Percentiles rank a stretch among this genome's conserved stretches.
phyloP scores from a whole-genome alignment of 2,888 invertebrate species.

The Stegophylla sp. region DNA sequence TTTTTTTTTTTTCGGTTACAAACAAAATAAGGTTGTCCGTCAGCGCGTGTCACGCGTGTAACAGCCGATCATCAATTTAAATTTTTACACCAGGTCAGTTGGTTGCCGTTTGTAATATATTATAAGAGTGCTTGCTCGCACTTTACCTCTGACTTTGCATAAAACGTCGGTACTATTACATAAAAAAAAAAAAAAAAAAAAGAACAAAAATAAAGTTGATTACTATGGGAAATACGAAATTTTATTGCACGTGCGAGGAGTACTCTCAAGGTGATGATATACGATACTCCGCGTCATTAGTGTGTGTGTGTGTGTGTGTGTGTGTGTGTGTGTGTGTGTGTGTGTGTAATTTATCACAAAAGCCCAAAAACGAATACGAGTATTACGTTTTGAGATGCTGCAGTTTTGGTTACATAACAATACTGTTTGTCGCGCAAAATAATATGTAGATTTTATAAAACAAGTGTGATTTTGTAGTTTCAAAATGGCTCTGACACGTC shows the following conservation, averaged over 20 bases:
- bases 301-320: too few relatives aligned
- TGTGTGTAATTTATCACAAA: background rate
- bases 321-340: too few relatives aligned
- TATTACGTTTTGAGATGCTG: background rate
- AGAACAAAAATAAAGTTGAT: slow-evolving; percentile 25
- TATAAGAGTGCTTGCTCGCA: slow-evolving; percentile 26
- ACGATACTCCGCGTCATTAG: background rate
- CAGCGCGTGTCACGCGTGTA: background rate
- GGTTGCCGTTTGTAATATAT: slow-evolving; percentile 37
- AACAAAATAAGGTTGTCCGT: background rate
- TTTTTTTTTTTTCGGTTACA: background rate
- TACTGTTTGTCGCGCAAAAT: too few relatives aligned
- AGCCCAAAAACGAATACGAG: background rate
- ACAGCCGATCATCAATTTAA: background rate
- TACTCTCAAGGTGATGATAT: slow-evolving; percentile 1
- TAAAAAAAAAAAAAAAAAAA: background rate
- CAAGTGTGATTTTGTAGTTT: too few relatives aligned
- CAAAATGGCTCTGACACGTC: too few relatives aligned
- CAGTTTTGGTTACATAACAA: too few relatives aligned
- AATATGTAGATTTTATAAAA: too few relatives aligned
- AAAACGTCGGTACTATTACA: slow-evolving; percentile 6
- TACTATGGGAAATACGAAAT: slow-evolving; percentile 24
- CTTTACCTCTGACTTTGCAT: slow-evolving; percentile 27
- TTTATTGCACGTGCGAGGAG: slow-evolving; percentile 13
- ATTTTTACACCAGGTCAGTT: slow-evolving; percentile 26